Evolutionary conservation across 2,797 vertebrate species (phyloP).

Genomic region (Margarornis squamiger): DNA sequence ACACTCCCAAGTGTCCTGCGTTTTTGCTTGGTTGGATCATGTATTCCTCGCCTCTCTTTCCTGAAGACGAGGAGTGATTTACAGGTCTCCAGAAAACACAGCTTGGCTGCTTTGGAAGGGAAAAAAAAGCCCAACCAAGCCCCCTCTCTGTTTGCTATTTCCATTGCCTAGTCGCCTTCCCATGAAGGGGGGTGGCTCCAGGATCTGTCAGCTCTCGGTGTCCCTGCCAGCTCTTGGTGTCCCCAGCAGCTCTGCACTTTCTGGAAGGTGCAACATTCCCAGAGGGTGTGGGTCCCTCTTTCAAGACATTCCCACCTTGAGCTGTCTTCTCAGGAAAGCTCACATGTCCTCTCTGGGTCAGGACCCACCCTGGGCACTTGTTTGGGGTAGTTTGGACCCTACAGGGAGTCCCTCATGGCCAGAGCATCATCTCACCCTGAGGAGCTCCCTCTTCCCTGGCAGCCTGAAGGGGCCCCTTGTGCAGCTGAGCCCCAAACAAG

Average conservation of each 20-base stretch:
- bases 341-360: fast-evolving
- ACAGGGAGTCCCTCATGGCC: not conserved
- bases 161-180: not conserved
- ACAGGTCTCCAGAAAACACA: conserved; percentile 46
- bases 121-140: not conserved
- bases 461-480: conserved; percentile 37
- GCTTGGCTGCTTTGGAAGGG: conserved; percentile 20
- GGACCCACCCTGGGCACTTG: not conserved
- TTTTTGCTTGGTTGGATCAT: conserved; percentile 51
- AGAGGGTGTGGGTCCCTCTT: not conserved
- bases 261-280: not conserved
- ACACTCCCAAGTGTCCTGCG: not conserved
- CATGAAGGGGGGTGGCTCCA: not conserved
- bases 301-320: not conserved
- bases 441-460: not conserved
- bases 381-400: not conserved
- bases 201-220: fast-evolving
- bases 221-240: not conserved
- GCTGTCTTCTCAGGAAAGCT: not conserved
- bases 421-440: fast-evolving
- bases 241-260: not conserved
- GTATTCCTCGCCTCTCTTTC: conserved; percentile 36
- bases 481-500: conserved; percentile 14
- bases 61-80: conserved; percentile 52
- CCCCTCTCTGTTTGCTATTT: not conserved